phyloP scores from a whole-genome alignment of 2,113 vertebrate genomes.

The Brienomyrus longianalis region DNA sequence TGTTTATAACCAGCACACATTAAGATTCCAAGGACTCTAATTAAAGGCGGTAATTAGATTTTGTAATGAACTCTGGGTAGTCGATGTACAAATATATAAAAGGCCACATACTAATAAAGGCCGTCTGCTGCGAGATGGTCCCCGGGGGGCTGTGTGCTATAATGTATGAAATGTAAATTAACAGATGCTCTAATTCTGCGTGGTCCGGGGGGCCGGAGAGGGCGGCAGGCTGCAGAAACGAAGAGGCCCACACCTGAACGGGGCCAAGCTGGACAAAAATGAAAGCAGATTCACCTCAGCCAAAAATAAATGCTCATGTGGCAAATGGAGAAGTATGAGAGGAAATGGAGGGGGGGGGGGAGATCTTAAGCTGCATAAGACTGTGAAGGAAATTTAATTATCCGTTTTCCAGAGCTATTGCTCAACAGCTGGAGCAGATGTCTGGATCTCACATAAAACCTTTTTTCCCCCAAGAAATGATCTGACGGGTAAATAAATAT shows the following conservation, averaged over 20 bases:
- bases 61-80: constrained; percentile 54
- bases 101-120: constrained; percentile 37
- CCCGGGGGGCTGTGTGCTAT: constrained; percentile 41
- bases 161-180: constrained; percentile 53
- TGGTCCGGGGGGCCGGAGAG: constrained; percentile 27
- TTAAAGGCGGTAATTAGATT: constrained; percentile 61
- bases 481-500: neutral
- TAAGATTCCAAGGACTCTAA: constrained; percentile 51
- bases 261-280: neutral
- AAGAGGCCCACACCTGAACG: constrained; percentile 23
- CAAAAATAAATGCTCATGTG: neutral
- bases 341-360: neutral
- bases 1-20: constrained; percentile 48
- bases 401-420: neutral
- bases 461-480: neutral
- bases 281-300: neutral
- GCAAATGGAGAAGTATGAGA: neutral
- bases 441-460: neutral
- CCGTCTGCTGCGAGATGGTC: constrained; percentile 39
- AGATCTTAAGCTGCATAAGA: neutral
- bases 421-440: neutral
- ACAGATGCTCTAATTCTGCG: constrained; percentile 38
- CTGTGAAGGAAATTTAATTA: neutral
- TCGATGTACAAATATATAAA: constrained; percentile 55
- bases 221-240: constrained; percentile 20